phyloP scores from a whole-genome alignment of 1,140 invertebrate species.

The Druon quercuslanigerum region DNA sequence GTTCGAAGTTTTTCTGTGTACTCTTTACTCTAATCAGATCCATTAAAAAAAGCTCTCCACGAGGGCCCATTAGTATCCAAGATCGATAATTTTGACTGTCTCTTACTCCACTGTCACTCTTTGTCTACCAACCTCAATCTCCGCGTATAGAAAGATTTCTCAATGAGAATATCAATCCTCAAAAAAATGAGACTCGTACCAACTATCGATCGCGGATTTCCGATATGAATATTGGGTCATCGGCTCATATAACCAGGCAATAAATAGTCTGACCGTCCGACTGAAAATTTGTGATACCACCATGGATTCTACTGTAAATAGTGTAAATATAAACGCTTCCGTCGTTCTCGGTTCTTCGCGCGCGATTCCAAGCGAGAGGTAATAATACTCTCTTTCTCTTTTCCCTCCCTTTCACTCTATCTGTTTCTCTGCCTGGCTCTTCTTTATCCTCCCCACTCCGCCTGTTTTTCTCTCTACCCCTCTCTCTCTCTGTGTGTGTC shows the following conservation, averaged over 20 bases:
- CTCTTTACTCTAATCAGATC: no score
- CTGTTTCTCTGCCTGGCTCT: slow-evolving; percentile 37
- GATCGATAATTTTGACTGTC: no score
- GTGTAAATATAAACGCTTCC: slow-evolving; percentile 56
- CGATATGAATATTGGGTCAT: slow-evolving; percentile 56
- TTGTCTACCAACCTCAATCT: not conserved
- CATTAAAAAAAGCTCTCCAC: no score
- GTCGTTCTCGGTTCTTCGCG: slow-evolving; percentile 39
- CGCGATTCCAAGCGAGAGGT: slow-evolving; percentile 2
- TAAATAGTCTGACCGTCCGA: slow-evolving; percentile 8
- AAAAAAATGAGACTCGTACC: no score
- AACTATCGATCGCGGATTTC: not conserved
- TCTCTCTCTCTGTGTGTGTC: slow-evolving; percentile 12
- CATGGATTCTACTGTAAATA: slow-evolving; percentile 52
- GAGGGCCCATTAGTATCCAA: no score
- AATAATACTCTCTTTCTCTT: slow-evolving; percentile 31
- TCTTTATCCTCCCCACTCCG: not conserved
- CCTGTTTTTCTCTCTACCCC: slow-evolving; percentile 13
- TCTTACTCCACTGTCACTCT: no score
- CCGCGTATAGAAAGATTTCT: slow-evolving; percentile 2
- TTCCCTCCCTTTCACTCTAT: slow-evolving; percentile 7
- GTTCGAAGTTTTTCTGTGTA: no score
- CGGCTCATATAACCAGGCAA: slow-evolving; percentile 58
- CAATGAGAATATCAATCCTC: slow-evolving; percentile 1
- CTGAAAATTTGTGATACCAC: slow-evolving; percentile 49